Evolutionary conservation across 1,140 invertebrate species (phyloP).

Genomic region (Phenacoccus solenopsis): DNA sequence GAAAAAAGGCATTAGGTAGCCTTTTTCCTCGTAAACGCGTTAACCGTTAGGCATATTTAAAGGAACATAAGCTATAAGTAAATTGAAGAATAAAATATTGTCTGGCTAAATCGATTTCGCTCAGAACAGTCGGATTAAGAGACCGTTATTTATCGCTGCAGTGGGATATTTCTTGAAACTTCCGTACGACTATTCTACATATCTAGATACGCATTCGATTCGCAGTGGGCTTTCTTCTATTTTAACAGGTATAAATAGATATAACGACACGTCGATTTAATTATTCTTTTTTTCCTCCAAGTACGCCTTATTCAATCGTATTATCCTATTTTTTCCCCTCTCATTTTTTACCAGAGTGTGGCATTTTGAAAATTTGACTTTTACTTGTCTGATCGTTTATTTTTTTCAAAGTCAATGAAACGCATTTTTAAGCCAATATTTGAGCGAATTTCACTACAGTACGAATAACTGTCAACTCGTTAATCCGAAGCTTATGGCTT

Average conservation of each 20-base stretch:
- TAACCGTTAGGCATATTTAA: conserved; percentile 16
- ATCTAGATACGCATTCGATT: not conserved
- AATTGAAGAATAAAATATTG: conserved; percentile 18
- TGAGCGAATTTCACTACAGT: too few species aligned
- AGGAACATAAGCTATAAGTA: conserved; percentile 16
- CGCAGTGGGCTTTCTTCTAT: not conserved
- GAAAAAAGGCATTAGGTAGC: not conserved
- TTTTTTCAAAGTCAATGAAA: too few species aligned
- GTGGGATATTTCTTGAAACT: conserved; percentile 11
- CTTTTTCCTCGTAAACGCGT: conserved; percentile 12
- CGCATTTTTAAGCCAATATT: too few species aligned
- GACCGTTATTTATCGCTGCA: conserved; percentile 11
- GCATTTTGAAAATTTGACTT: too few species aligned
- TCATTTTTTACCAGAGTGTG: too few species aligned
- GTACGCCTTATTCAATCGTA: too few species aligned
- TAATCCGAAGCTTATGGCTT: too few species aligned
- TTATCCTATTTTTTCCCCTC: too few species aligned
- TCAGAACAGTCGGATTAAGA: conserved; percentile 13
- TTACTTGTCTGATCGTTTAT: too few species aligned
- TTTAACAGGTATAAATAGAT: not conserved
- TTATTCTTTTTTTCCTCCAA: not conserved
- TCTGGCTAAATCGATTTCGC: conserved; percentile 13
- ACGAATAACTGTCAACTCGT: too few species aligned
- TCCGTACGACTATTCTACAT: not conserved
- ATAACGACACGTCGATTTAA: not conserved